A percentile compares a stretch with the other conserved stretches of the same genome.
These are phyloP conservation scores for Flexamia atlantica DNA, from an alignment of 2,888 invertebrate species.

Conservation along the genomic window DNA sequence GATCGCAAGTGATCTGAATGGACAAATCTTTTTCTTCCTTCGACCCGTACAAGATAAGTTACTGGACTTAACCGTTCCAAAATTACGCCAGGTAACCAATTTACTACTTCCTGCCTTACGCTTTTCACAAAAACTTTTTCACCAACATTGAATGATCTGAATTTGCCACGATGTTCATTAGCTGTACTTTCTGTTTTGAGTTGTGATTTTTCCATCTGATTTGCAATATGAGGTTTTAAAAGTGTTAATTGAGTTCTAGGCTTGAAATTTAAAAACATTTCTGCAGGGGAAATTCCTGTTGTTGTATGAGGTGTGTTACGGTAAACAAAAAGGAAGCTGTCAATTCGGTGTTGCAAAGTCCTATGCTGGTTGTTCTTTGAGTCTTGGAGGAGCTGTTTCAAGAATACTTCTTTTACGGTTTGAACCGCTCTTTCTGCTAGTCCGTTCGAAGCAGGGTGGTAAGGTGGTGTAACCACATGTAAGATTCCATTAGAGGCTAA, in stretches of 20 bases:
- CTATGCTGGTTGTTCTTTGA: background rate
- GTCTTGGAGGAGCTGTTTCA: background rate
- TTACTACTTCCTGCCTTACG: background rate
- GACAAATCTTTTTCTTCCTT: no score
- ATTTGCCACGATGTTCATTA: background rate
- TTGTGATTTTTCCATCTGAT: background rate
- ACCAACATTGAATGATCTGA: background rate
- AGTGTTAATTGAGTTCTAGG: background rate
- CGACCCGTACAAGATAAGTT: no score
- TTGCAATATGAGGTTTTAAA: background rate
- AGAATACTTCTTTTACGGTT: background rate
- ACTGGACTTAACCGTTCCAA: background rate
- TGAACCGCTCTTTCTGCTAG: background rate
- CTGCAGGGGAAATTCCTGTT: background rate
- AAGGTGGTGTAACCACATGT: constrained; percentile 61
- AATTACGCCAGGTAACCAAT: constrained; percentile 6
- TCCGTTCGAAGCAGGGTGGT: background rate
- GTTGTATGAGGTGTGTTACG: constrained; percentile 27
- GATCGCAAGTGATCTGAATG: no score
- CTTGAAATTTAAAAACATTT: constrained; percentile 7
- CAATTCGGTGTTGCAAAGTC: constrained; percentile 7
- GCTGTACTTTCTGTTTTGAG: no score
- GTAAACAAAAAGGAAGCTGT: constrained; percentile 4
- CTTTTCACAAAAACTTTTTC: background rate
- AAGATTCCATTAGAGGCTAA: constrained; percentile 67